These are phyloP conservation scores for Bradynema listronoti DNA, from an alignment of 1,140 invertebrate genomes.

Conservation along the genomic window DNA sequence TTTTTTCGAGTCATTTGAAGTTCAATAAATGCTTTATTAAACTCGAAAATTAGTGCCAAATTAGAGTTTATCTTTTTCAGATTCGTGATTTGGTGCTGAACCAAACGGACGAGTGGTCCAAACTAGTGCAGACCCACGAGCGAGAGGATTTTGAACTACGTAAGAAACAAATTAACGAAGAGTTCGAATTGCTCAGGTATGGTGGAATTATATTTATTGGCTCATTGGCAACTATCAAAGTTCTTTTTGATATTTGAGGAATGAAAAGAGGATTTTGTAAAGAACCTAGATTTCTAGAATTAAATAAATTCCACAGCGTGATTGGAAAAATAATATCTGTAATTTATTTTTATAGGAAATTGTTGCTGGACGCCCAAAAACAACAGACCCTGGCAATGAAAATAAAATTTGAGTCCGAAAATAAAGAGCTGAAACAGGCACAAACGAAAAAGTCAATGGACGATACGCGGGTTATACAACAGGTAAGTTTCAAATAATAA, in stretches of 20 bases:
- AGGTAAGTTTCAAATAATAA: constrained; percentile 24
- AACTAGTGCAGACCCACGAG: constrained; percentile 78
- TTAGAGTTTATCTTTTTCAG: constrained; percentile 30
- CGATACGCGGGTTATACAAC: constrained; percentile 68
- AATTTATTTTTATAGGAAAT: constrained; percentile 67
- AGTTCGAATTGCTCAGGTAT: constrained; percentile 75
- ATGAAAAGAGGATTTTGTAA: no score
- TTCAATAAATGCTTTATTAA: no score
- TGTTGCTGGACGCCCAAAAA: constrained; percentile 76
- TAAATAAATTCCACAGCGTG: no score
- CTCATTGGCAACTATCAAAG: neutral
- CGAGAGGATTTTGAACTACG: constrained; percentile 57
- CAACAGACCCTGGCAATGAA: constrained; percentile 80
- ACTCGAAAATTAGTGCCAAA: neutral
- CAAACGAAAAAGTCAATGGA: constrained; percentile 95
- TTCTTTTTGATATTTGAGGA: no score
- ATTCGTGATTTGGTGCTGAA: constrained; percentile 67
- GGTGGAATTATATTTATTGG: neutral
- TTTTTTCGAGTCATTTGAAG: no score
- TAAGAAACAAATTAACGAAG: constrained; percentile 65
- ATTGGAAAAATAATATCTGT: no score
- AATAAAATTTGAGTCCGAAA: constrained; percentile 81
- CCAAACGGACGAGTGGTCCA: constrained; percentile 87
- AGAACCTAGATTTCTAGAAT: no score
- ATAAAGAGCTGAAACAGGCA: constrained; percentile 87